Base-by-base conservation (phyloP, 2,888 invertebrate species). In the Napeogenes inachia region DNA sequence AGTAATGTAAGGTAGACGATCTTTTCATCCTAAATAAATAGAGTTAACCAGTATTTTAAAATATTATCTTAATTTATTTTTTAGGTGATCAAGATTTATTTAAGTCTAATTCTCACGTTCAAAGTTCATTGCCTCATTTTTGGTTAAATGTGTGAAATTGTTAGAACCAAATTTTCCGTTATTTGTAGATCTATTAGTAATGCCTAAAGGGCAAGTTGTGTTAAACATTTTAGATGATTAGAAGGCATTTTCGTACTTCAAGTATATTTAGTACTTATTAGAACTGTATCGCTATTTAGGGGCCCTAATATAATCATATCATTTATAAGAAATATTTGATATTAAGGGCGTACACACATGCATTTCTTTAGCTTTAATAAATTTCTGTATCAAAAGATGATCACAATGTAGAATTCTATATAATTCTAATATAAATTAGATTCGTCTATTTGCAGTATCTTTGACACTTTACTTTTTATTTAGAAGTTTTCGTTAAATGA, bases 61-160 rank as follows among this genome's bases (percentile, higher is more conserved):
- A 42, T 42, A 3, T 42, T 10, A 10, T 10, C 8, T 42, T 12
- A 10, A 42, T 42, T 42, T 38, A 38, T 38, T 38, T 47, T 50
- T 47, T 57, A 57, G 1, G 21, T 21, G 21, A 60, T 47, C 42
- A 54, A 57, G 53, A 13, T 55, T 47, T 63, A 67, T 63, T 62
- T 50, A 3, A 30, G 8, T 57, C 46, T 59, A 59, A 60, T 58
- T 67, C 68, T 69, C 67, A 67, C 65, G 62, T 69, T 57, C 57
- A 53, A 61, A 63, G 63, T 68, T 66, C 70, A 62, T 71, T 68
- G 66, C 65, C 68, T 66, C 62, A 46, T 63, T 60, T 60, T 58
- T 67, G 59, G 60, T 65, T 60, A 68, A 65, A 68, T 62, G 68
- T 69, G 69, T 68, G 64, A 68, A 68, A 63, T 64, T 63, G 55